Evolutionary conservation across 37 sponge, comb jelly and placozoan genomes (phyloP).

Genomic region (Cladorhizidae sp.): DNA sequence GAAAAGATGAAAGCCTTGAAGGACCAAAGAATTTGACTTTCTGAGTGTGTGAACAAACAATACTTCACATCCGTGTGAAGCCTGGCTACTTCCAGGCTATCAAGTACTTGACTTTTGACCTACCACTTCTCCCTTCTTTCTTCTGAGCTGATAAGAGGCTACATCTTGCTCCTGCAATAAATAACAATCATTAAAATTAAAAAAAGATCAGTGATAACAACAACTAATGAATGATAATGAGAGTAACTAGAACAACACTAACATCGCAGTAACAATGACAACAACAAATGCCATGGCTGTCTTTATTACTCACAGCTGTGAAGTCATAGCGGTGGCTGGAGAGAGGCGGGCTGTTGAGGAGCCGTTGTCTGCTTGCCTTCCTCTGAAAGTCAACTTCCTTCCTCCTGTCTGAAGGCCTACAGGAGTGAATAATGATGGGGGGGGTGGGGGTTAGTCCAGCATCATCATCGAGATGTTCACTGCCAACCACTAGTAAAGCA

Average conservation of each 20-base stretch:
- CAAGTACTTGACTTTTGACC: too few species aligned
- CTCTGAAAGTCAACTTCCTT: slow-evolving; percentile 1
- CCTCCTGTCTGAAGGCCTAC: slow-evolving; percentile 39
- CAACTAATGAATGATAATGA: background rate
- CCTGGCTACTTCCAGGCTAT: too few species aligned
- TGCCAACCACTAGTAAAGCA: too few species aligned
- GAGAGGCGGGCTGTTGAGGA: slow-evolving; percentile 7
- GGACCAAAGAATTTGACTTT: too few species aligned
- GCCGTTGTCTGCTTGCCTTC: slow-evolving; percentile 36
- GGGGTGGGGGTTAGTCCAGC: too few species aligned
- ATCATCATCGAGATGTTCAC: too few species aligned
- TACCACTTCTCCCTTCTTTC: slow-evolving; percentile 64
- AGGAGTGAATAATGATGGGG: background rate
- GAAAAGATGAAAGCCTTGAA: too few species aligned
- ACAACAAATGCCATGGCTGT: background rate
- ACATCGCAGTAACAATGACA: background rate
- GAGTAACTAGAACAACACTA: background rate
- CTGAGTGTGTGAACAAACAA: too few species aligned
- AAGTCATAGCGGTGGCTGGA: slow-evolving; percentile 18
- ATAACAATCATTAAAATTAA: background rate
- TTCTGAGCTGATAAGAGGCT: slow-evolving; percentile 14
- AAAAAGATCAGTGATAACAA: background rate
- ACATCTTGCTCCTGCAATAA: slow-evolving; percentile 56
- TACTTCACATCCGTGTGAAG: too few species aligned
- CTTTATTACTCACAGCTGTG: slow-evolving; percentile 23